These are phyloP conservation scores for Mylabris sibirica DNA, from an alignment of 2,888 invertebrate species.

Conservation along the genomic window DNA sequence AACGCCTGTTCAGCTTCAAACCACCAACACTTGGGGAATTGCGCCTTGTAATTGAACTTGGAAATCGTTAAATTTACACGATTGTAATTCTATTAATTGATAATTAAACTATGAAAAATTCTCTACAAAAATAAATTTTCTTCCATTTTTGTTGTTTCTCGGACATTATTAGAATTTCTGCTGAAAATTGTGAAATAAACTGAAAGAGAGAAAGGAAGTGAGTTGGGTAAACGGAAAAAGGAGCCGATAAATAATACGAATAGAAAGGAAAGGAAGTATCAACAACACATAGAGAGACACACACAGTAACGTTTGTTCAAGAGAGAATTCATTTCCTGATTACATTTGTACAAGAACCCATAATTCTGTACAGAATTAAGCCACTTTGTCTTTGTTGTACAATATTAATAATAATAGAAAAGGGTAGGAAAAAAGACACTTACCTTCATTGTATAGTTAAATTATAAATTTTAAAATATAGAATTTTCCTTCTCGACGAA, in stretches of 20 bases:
- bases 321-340: constrained; percentile 62
- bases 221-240: not conserved
- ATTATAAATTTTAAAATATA: no score
- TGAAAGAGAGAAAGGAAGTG: constrained; percentile 54
- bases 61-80: constrained; percentile 25
- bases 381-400: constrained; percentile 58
- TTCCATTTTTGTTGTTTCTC: not conserved
- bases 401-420: constrained; percentile 13
- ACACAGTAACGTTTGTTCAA: constrained; percentile 57
- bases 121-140: no score
- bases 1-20: constrained; percentile 23
- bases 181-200: constrained; percentile 31
- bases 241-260: constrained; percentile 56
- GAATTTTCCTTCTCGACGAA: not conserved
- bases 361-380: constrained; percentile 55
- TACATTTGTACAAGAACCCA: constrained; percentile 61
- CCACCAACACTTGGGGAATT: constrained; percentile 41
- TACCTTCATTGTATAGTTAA: not conserved
- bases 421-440: not conserved
- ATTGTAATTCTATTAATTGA: constrained; percentile 19
- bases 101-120: not conserved
- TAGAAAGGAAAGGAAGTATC: constrained; percentile 59
- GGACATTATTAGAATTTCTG: not conserved
- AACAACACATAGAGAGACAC: constrained; percentile 55
- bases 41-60: constrained; percentile 50